Evolutionary conservation across 2,113 vertebrate genomes (phyloP), one percentile per base, ranked within the genome.

Genomic region (Sisor rabdophorus): DNA sequence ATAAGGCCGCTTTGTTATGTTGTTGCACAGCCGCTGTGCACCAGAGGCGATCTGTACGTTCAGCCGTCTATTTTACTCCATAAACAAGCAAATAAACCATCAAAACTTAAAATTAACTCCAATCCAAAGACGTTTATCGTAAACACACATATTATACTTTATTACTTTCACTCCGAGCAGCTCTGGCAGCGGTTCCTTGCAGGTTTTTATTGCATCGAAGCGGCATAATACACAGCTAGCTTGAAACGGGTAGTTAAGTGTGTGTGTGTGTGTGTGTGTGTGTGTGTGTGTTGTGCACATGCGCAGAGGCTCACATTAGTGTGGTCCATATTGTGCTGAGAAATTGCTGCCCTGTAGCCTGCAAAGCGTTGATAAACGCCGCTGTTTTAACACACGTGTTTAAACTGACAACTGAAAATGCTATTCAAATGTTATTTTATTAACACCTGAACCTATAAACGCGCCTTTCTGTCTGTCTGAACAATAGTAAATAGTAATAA

Each of bases 171-270:
- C 82, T 92, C 93, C 87, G 89, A 83, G 92, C 87, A 83, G 90
- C 90, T 94, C 92, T 93, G 79, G 91, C 90, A 87, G 88, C 89
- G 92, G 87, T 89, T 90, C 89, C 91, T 87, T 86, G 84, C 84
- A 87, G 91, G 86, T 93, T 92, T 61, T 94, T 92, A 92, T 93
- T 93, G 93, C 92, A 93, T 91, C 94, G 87, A 89, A 93, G 94
- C 93, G 94, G 94, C 93, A 95, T 94, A 94, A 95, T 91, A 96
- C 94, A 95, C 90, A 94, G 93, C 93, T 92, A 89, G 91, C 88
- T 92, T 81, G 79, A 70, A 73, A 53, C 76, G 76, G 74, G 73
- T 30, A 71, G 70, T 71, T 53, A 26, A 7, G 48, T 54, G 48
- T 55, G 19, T 55, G 19, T 71, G 16, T 67, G 64, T 67, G 61